These are phyloP conservation scores for Megaceryle alcyon DNA, from an alignment of 2,797 vertebrate genomes.

Conservation along the genomic window DNA sequence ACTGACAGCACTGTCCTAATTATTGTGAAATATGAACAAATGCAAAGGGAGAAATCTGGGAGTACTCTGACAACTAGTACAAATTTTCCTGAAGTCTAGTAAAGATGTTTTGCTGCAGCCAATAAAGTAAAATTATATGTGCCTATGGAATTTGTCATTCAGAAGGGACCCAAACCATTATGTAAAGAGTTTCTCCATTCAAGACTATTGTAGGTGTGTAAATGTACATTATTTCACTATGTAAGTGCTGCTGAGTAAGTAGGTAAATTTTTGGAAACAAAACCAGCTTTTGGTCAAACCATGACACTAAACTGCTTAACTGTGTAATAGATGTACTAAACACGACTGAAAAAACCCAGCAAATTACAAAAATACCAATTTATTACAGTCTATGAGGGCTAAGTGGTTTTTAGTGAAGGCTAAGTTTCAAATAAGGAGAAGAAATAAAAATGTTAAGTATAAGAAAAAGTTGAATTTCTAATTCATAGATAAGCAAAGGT, in stretches of 20 bases:
- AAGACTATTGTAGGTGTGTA: neutral
- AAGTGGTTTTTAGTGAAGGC: neutral
- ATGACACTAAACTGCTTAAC: neutral
- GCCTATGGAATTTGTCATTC: neutral
- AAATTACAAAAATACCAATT: neutral
- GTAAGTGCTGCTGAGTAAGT: neutral
- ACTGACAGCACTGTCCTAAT: neutral
- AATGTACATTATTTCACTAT: neutral
- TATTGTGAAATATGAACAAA: neutral
- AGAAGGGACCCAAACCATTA: neutral
- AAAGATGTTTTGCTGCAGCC: neutral
- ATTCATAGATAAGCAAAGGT: neutral
- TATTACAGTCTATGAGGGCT: accelerated
- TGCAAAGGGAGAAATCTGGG: neutral
- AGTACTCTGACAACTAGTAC: neutral
- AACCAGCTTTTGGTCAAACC: neutral
- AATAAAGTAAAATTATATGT: neutral
- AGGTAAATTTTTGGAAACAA: neutral
- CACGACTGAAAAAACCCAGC: neutral
- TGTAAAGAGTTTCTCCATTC: neutral
- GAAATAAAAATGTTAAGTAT: neutral
- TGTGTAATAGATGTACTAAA: neutral
- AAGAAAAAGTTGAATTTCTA: neutral
- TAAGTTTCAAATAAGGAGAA: neutral
- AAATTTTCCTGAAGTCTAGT: neutral